These are phyloP conservation scores for Madoqua kirkii DNA, from an alignment of 2,113 vertebrate genomes.

Conservation along the genomic window DNA sequence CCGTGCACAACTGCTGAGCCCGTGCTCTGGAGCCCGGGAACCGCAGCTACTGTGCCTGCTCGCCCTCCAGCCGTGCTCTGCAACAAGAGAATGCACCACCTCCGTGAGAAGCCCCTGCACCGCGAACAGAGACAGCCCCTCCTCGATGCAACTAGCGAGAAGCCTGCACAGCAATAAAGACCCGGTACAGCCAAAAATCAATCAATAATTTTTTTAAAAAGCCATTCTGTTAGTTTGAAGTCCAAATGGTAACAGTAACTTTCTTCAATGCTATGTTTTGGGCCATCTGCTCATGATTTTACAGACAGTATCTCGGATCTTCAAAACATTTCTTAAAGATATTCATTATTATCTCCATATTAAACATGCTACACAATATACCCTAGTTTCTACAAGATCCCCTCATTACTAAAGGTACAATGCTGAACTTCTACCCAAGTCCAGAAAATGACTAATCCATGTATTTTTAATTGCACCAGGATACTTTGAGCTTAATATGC, in stretches of 20 bases:
- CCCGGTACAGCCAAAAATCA: background rate
- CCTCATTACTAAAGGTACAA: background rate
- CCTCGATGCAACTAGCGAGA: background rate
- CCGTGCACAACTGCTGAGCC: rapidly evolving
- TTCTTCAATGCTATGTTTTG: background rate
- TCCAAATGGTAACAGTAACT: background rate
- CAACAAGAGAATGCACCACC: background rate
- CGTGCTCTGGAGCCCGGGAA: background rate
- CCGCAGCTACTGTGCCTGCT: background rate
- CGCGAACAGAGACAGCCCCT: background rate
- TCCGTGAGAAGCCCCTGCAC: background rate
- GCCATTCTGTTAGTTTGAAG: background rate
- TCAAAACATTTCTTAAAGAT: slow-evolving; percentile 4
- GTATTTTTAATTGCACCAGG: background rate
- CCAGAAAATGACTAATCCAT: background rate
- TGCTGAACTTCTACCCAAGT: background rate
- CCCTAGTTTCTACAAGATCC: background rate
- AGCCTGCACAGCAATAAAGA: background rate
- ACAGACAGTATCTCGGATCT: background rate
- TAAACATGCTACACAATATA: background rate
- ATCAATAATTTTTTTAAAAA: background rate
- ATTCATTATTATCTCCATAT: background rate
- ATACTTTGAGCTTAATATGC: background rate
- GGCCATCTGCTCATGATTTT: background rate
- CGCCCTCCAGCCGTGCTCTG: background rate